Evolutionary conservation across 2,888 invertebrate genomes (phyloP), one percentile per base, ranked within the genome.

Genomic region (Selenia dentaria): DNA sequence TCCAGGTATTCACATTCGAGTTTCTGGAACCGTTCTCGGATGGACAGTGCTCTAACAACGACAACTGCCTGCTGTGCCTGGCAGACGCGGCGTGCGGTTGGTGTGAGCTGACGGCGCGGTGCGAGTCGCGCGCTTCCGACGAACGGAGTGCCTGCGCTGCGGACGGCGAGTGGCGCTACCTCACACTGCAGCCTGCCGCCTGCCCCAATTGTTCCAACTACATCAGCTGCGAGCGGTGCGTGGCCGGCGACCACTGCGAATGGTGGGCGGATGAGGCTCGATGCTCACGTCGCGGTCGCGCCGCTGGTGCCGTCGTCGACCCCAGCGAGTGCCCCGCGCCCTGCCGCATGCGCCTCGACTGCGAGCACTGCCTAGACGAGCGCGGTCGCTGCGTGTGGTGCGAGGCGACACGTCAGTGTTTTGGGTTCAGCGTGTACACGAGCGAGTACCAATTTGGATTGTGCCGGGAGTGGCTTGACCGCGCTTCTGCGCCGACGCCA

Each of bases 381-480:
- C 94, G 93, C 33, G 96, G 96, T 13, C 93, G 97, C 48, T 98
- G 98, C 80, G 98, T 98, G 0, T 98, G 98, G 98, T 98, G 98
- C 78, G 97, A 97, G 74, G 96, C 97, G 13, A 96, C 96, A 0
- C 93, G 95, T 51, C 96, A 97, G 70, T 98, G 98, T 79, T 97
- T 98, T 75, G 96, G 97, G 57, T 98, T 98, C 81, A 96, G 97
- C n/a, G 96, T 98, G 0, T 98, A 98, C 81, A 97, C 97, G 4
- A 97, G 97, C 59, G 96, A 97, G 70, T 98, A 97, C 82, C 96
- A 97, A 73, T 98, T 97, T 81, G 98, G 98, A 0, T 92, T 96
- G 70, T 98, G 98, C 69, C 93, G 96, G 25, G 97, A 97, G 75
- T 98, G 98, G 98, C 93, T 97, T 48, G 98, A 98, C 80, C 95